Percentiles rank a stretch among this genome's conserved stretches.
phyloP scores from a whole-genome alignment of 2,113 vertebrate species.

The Poeciliopsis retropinna region DNA sequence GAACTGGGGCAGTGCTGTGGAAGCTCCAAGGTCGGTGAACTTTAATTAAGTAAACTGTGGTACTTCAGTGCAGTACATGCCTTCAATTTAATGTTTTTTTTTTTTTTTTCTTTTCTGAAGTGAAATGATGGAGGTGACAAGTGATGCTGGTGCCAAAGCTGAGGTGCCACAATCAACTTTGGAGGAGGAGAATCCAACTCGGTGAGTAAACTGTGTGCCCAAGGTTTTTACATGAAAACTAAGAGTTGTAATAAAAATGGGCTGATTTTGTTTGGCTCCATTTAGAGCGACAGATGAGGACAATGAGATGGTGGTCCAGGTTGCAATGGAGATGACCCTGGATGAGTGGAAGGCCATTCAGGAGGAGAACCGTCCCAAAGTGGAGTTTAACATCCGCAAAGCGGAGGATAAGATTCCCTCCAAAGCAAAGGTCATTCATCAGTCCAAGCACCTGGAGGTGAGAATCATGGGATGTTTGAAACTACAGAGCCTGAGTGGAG shows the following conservation, averaged over 20 bases:
- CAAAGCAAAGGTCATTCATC: constrained; percentile 94
- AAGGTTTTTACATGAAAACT: neutral
- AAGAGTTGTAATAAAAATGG: neutral
- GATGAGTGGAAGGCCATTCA: constrained; percentile 96
- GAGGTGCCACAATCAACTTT: constrained; percentile 73
- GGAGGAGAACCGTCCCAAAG: constrained; percentile 87
- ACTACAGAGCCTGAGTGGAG: no score
- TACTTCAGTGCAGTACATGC: neutral
- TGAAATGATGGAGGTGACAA: constrained; percentile 70
- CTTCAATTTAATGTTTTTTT: neutral
- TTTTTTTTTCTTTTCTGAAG: constrained; percentile 40
- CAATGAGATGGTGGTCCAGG: constrained; percentile 82
- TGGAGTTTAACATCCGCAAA: constrained; percentile 94
- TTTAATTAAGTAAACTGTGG: neutral
- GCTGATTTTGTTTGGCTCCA: neutral
- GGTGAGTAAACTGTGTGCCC: constrained; percentile 70
- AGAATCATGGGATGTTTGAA: constrained; percentile 33
- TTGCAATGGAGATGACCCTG: constrained; percentile 91
- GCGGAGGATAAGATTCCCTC: constrained; percentile 87
- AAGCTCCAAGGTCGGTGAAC: constrained; percentile 61
- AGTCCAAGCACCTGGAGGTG: constrained; percentile 88
- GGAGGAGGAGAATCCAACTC: constrained; percentile 74
- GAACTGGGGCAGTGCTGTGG: constrained; percentile 82
- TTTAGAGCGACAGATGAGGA: constrained; percentile 49
- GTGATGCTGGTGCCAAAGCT: constrained; percentile 38